Evolutionary conservation across 2,797 vertebrate species (phyloP), one percentile per base, ranked within the genome.

Genomic region (Coregonus suidteri): DNA sequence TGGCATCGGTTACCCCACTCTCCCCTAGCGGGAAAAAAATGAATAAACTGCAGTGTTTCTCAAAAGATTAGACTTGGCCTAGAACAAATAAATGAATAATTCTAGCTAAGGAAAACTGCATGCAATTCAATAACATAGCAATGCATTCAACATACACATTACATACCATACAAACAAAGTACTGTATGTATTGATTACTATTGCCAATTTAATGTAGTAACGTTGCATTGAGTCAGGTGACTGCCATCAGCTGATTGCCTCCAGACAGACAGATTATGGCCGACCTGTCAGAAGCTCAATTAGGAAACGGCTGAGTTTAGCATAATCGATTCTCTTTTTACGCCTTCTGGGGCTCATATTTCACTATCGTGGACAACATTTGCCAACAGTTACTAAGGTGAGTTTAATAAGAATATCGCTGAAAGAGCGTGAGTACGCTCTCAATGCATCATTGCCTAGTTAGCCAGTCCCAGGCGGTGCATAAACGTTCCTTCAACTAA

Each of bases 211-310:
- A 9, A 47, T 47, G 41, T 9, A 7, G 41, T 9, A 41, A 41
- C 41, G 41, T 9, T 41, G 41, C 41, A 41, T 41, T 41, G 41
- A 15, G 90, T 94, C 85, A 86, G 66, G 93, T 91, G 90, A 94
- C 93, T 77, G 6, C 4, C 86, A 92, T 95, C 95, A 95, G 94
- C 93, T 95, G 94, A 95, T 89, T 91, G 90, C 88, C 88, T 90
- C 91, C 91, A 93, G 89, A 91, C 91, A 93, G 88, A 92, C 90
- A 82, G 91, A 94, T 94, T 90, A 95, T 95, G 94, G 93, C 92
- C 85, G 92, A 93, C 77, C 91, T 93, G 92, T 93, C 90, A 93
- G 91, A 93, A 91, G 90, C 88, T 89, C 91, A 74, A 90, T 93
- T 90, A 94, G 90, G 84, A 25, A 87, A 90, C 91, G 86, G 89